phyloP scores from a whole-genome alignment of 2,113 vertebrate genomes.

The Irena cyanogastra region DNA sequence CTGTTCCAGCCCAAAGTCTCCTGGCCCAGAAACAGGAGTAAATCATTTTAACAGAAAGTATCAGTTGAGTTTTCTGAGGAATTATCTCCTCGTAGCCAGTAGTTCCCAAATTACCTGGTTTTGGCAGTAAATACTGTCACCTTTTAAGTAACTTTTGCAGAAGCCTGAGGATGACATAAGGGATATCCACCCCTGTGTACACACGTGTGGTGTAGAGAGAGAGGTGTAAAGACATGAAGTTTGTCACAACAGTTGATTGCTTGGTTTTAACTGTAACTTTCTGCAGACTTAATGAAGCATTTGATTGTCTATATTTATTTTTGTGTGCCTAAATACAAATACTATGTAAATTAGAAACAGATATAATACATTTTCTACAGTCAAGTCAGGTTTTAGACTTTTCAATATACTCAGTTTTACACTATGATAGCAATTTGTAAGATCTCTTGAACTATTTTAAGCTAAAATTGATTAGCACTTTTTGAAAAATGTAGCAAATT shows the following conservation, averaged over 20 bases:
- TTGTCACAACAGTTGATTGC: neutral
- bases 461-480: constrained; percentile 43
- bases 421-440: constrained; percentile 30
- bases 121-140: neutral
- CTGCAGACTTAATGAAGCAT: constrained; percentile 17
- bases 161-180: neutral
- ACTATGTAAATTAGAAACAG: constrained; percentile 27
- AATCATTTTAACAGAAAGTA: neutral
- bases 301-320: constrained; percentile 49
- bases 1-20: neutral
- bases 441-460: constrained; percentile 35
- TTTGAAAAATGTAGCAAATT: constrained; percentile 39
- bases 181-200: neutral
- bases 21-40: neutral
- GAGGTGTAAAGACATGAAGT: neutral
- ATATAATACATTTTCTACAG: constrained; percentile 37
- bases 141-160: neutral
- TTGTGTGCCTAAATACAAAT: constrained; percentile 43
- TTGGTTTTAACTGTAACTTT: neutral
- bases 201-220: neutral
- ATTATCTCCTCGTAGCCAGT: neutral
- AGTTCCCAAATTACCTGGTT: neutral
- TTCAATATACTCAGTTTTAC: constrained; percentile 36
- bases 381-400: constrained; percentile 40
- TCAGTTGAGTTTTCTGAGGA: neutral